Evolutionary conservation across 2,888 invertebrate species (phyloP), one percentile per base, ranked within the genome.

Genomic region (Caenorhabditis sp.): DNA sequence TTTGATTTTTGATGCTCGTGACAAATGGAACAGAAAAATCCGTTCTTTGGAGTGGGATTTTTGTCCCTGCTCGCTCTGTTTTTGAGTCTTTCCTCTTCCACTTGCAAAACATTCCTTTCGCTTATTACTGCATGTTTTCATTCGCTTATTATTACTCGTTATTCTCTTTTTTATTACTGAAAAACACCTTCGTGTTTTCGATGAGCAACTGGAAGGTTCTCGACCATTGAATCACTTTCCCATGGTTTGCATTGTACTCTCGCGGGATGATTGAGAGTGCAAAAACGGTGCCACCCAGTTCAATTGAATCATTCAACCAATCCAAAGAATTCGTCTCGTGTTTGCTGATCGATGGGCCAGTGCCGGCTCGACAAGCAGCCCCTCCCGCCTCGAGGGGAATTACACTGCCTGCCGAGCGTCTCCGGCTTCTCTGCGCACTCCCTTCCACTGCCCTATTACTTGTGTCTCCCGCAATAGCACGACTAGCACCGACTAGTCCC

Each of bases 401-500:
- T 70, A 70, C 70, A 70, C 70, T 70, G 70, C 53, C 70, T 59
- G 27, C 27, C 11, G 26, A 8, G 13, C 17, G 45, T 35, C 20
- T 43, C 43, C 50, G 35, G 13, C 20, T 59, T 59, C 52, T 45
- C 70, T 59, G 11, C 9, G 17, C 35, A 27, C 59, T 70, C 70
- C 41, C 32, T 35, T 11, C 22, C 26, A 17, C n/a, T 59, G 45
- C 35, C 24, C 59, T 46, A 35, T 59, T 45, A 24, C 43, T 30
- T 20, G 59, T 45, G 35, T 52, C 48, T 27, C 70, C 52, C 52
- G 52, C 52, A 70, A 52, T 37, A 68, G 68, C 70, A 70, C 70
- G 59, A 70, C 70, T 70, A 70, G 70, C 59, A 59, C 70, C 59
- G 70, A 70, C 70, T 70, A 70, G 70, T 70, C 70, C 70, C 59